Evolutionary conservation across 1,140 invertebrate genomes (phyloP).

Genomic region (Drosophila bocki): DNA sequence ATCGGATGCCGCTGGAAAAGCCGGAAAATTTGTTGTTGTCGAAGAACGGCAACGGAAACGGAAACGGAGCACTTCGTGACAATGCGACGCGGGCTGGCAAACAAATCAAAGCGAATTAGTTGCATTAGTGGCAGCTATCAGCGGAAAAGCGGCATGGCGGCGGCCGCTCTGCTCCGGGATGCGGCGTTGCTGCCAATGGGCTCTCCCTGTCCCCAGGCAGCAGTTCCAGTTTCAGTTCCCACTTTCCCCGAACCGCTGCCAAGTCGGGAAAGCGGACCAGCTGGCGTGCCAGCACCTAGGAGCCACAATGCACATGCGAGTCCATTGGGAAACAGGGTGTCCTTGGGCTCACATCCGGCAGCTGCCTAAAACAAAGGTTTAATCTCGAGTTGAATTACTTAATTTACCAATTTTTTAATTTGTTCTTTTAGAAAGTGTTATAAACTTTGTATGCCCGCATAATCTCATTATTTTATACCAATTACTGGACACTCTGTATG

Average conservation of each 20-base stretch:
- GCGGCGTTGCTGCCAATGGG: conserved; percentile 40
- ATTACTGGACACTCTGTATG: conserved; percentile 18
- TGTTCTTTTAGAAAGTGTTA: no score
- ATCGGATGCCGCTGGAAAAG: conserved; percentile 29
- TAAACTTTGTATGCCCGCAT: no score
- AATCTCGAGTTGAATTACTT: no score
- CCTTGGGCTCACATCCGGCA: no score
- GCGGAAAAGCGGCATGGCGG: conserved; percentile 16
- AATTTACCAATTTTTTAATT: no score
- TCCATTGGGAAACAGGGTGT: conserved; percentile 38
- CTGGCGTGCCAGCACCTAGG: conserved; percentile 44
- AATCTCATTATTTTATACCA: not conserved
- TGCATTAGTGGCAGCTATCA: conserved; percentile 69
- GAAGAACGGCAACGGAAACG: conserved; percentile 22
- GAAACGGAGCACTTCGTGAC: conserved; percentile 57
- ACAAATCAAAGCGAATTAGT: conserved; percentile 69
- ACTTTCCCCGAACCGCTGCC: conserved; percentile 22
- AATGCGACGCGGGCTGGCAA: conserved; percentile 58
- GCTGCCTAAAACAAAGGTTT: no score
- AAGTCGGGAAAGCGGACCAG: conserved; percentile 18
- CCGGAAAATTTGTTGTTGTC: conserved; percentile 6
- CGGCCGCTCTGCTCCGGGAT: conserved; percentile 21
- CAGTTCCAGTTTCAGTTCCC: conserved; percentile 4
- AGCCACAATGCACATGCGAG: conserved; percentile 42
- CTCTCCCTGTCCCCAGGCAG: not conserved